Evolutionary conservation across 2,797 vertebrate genomes (phyloP), one percentile per base, ranked within the genome.

Genomic region (Acridotheres tristis): DNA sequence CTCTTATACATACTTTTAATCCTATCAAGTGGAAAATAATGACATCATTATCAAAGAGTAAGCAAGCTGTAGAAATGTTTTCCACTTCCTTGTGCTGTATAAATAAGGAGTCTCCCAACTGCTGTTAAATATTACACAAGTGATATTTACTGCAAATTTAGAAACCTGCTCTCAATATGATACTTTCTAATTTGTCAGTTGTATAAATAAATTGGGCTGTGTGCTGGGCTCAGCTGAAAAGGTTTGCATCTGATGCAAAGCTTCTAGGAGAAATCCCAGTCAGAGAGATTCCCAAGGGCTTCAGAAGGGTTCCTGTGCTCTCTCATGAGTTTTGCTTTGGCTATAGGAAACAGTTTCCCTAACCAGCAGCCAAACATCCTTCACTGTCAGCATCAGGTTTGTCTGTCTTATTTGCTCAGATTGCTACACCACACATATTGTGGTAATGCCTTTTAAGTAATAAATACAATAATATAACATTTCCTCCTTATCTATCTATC

Each of bases 21-120:
- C 51, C 72, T 78, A 66, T 69, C 71, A 36, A 48, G 79, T 47
- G 40, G 43, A 88, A 94, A 92, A 77, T 76, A 78, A 38, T 79
- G 81, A 65, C 74, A 90, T 80, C 23, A 54, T 95, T 84, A 78
- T 51, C 63, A 85, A 84, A 91, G 55, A 92, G 13, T 29, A 82
- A 84, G 51, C 47, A 74, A 63, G 22, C 53, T 10, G 4, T 32
- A 71, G 75, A 71, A 79, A 58, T 69, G 23, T 55, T 84, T 90
- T 94, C 36, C 26, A 38, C 25, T 88, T 86, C 48, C n/a, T 82
- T 86, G 30, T 81, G n/a, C 43, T 89, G 3, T 42, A 34, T 84
- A 74, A 77, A 77, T 79, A 86, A 72, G 45, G 21, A 85, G 10
- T 73, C 36, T 93, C 93, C 40, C 26, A 86, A 78, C 15, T 55